These are phyloP conservation scores for Pristis pectinata DNA, from an alignment of 2,797 vertebrate species.

Conservation along the genomic window DNA sequence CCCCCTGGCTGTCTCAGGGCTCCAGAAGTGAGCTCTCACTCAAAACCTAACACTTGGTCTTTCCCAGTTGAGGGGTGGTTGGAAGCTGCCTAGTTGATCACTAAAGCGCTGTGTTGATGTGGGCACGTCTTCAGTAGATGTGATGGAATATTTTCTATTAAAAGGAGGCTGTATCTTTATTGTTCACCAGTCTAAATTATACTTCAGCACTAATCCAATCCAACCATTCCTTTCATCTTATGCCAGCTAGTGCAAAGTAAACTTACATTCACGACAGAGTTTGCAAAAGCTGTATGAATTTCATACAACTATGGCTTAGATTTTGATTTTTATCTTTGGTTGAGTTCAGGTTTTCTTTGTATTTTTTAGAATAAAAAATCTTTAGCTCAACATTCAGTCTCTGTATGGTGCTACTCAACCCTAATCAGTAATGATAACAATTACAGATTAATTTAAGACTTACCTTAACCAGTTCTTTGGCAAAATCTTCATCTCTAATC, in stretches of 20 bases:
- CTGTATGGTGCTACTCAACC: no score
- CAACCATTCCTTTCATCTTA: neutral
- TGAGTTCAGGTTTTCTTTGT: no score
- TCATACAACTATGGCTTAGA: no score
- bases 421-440: no score
- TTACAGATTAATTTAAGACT: no score
- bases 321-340: no score
- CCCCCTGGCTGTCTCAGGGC: neutral
- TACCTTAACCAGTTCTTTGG: no score
- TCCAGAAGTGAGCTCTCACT: neutral
- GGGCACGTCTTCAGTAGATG: neutral
- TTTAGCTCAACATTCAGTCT: no score
- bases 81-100: neutral
- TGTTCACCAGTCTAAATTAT: neutral
- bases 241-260: neutral
- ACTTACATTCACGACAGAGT: neutral
- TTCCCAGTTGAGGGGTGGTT: neutral
- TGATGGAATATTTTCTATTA: neutral
- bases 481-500: no score
- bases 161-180: neutral
- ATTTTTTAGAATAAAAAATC: no score
- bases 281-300: neutral
- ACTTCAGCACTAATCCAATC: neutral
- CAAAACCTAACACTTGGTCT: neutral
- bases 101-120: neutral